Evolutionary conservation across 2,888 invertebrate genomes (phyloP), one percentile per base, ranked within the genome.

Genomic region (Lasioglossum figueresi): DNA sequence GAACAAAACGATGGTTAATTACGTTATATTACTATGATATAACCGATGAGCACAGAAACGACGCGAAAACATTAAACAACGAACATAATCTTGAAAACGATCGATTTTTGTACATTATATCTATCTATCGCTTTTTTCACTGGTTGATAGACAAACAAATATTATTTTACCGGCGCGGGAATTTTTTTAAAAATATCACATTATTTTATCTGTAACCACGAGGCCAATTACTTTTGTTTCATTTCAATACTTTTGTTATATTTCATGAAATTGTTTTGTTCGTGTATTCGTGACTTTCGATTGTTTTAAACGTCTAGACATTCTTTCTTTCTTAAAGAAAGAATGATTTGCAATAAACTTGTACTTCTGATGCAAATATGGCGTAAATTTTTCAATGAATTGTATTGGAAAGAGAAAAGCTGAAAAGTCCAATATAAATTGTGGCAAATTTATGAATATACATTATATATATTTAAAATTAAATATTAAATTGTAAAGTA

Each of bases 171-270:
- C 45, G 71, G 68, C 52, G 80, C 79, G 23, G 43, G 34, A 77
- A 82, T 86, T 82, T 86, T 86, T 87, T 87, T 71, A 31, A 80
- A 72, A 52, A 43, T 75, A 70, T 78, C 37, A 76, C 68, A 79
- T 80, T 71, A 77, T 83, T 83, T 87, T 80, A 78, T 84, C 45
- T 43, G 19, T 34, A 74, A 77, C 63, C 31, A 66, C 16, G 40
- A 71, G 31, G 63, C 74, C 27, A 70, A 43, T 71, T 45, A 45
- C 48, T 78, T 80, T 84, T 84, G 66, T 85, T 85, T 85, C 37
- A 76, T 83, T 79, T 77, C n/a, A 73, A 27, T 75, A 63, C 66
- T 59, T 78, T 76, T 66, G 37, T 81, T 34, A 66, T 52, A 40
- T 34, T 56, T 63, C 31, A 66, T 48, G 71, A 63, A 66, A 66